Evolutionary conservation across 2,888 invertebrate genomes (phyloP), one percentile per base, ranked within the genome.

Genomic region (Chrysotoxum bicinctum): DNA sequence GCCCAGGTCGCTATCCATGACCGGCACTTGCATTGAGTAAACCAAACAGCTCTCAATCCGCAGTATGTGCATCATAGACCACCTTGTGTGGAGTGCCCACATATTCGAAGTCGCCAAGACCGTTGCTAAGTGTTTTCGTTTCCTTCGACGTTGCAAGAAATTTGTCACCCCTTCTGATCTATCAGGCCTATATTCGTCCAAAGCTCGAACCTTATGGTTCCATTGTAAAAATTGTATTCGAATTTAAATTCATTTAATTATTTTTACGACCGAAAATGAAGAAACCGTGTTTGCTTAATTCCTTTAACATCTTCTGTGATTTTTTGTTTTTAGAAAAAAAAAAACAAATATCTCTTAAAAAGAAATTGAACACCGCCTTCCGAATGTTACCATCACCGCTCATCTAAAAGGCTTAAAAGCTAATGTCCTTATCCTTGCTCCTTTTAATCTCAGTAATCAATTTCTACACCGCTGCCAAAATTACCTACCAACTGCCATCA

Each of bases 371-470:
- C 54, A 66, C 75, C 75, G 56, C 23, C 60, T 16, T 68, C 37
- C 58, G 40, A 60, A 76, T 76, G 76, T 68, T 60, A 76, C 76
- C 23, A 76, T 68, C 23, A 45, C 64, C 23, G 64, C 23, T 74
- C 74, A 23, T 69, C 40, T 52, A 52, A 52, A 76, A 40, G 40
- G 37, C 37, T 69, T 66, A 50, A 32, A 69, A 60, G 19, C 52
- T 60, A 76, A 58, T 69, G 68, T 69, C 76, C 56, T 60, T 37
- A 72, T 72, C 48, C 72, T 68, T 69, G 12, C 12, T 64, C 21
- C 58, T n/a, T 60, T 62, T 79, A 84, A 84, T 84, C 84, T 72
- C 60, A 23, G 75, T 56, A 75, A 84, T 84, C 84, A 84, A 84
- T 84, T 75, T 54, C 75, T 12, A 64, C 74, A 66, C 60, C 68